Conservation (phyloP, 2,113 vertebrate genomes). For the Eolophus roseicapilla region DNA sequence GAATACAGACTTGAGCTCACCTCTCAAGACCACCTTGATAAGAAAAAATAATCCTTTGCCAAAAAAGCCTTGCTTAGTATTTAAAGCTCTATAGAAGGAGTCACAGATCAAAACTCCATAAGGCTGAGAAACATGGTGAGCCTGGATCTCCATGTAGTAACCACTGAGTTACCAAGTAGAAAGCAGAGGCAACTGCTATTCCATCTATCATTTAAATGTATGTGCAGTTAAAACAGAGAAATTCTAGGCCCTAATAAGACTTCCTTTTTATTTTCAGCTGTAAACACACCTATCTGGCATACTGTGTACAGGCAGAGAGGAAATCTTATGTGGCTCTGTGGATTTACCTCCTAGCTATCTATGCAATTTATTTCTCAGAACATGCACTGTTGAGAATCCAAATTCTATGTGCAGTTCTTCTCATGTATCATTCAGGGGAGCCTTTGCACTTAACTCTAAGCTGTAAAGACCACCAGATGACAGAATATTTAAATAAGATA, state of each 20-base stretch:
- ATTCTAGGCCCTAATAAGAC: background rate
- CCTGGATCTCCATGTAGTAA: background rate
- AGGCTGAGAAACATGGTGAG: background rate
- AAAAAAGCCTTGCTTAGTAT: background rate
- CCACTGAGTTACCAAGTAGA: background rate
- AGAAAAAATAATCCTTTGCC: background rate
- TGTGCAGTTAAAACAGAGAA: background rate
- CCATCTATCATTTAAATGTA: background rate
- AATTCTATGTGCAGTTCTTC: background rate
- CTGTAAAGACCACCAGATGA: background rate
- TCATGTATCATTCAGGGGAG: background rate
- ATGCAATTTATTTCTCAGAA: background rate
- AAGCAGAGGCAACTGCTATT: background rate
- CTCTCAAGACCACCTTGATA: background rate
- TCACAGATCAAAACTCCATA: background rate
- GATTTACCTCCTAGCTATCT: background rate
- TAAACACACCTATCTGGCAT: background rate
- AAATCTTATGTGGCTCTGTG: background rate
- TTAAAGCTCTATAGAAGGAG: background rate
- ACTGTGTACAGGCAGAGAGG: background rate
- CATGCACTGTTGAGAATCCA: background rate
- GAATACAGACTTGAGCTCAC: background rate
- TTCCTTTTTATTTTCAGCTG: background rate
- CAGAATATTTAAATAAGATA: background rate
- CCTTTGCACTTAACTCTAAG: background rate